These are phyloP conservation scores for Trachymyrmex cornetzi DNA, from an alignment of 1,140 invertebrate species.

Conservation along the genomic window DNA sequence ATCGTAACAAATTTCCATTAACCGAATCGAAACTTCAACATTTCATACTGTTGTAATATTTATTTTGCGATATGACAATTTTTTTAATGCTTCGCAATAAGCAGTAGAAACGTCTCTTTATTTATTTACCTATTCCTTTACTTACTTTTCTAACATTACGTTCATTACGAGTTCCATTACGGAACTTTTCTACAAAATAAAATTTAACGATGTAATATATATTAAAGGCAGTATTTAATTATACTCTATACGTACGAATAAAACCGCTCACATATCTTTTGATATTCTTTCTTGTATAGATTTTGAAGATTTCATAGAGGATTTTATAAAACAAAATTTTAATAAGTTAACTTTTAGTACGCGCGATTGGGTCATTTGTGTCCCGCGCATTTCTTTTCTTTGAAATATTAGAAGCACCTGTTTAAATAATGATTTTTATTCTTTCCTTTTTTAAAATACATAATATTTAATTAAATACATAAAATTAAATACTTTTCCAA, in stretches of 20 bases:
- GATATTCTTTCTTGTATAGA: neutral
- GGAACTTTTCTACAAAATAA: neutral
- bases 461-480: no score
- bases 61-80: neutral
- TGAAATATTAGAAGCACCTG: no score
- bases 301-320: neutral
- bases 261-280: neutral
- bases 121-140: neutral
- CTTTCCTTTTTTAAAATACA: no score
- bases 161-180: neutral
- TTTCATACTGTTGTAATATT: conserved; percentile 15
- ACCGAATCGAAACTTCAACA: conserved; percentile 13
- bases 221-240: conserved; percentile 1
- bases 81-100: neutral
- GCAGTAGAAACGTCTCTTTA: neutral
- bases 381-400: no score
- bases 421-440: no score
- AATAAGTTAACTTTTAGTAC: no score
- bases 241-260: neutral
- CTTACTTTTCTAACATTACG: conserved; percentile 1
- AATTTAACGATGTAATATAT: conserved; percentile 5
- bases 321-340: neutral
- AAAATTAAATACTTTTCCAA: no score
- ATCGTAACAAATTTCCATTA: conserved; percentile 51
- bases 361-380: no score